Conservation (phyloP, 2,797 vertebrate genomes). For the Malacoraja senta region DNA sequence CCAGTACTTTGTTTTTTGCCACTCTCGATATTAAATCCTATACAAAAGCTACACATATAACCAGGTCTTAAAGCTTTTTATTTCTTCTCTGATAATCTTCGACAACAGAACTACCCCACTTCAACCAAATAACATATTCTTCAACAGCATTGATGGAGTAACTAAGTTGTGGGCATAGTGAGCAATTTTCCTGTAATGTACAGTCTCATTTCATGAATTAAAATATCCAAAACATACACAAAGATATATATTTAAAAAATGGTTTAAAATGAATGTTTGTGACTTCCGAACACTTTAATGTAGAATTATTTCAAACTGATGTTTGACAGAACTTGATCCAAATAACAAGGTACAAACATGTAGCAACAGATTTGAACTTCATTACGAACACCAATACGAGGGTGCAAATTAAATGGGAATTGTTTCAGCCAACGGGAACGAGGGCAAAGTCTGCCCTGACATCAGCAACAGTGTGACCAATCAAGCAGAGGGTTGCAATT, state of each 20-base stretch:
- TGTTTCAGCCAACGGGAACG: not conserved
- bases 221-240: not conserved
- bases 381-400: not conserved
- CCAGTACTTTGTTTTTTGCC: no score
- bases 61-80: not conserved
- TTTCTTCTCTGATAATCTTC: not conserved
- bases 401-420: not conserved
- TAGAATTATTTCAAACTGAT: not conserved
- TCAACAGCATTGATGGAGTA: not conserved
- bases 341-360: not conserved
- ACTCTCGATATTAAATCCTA: not conserved
- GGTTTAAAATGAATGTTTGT: not conserved
- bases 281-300: not conserved
- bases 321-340: not conserved
- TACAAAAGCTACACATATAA: no score
- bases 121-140: conserved; percentile 10
- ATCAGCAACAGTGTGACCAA: not conserved
- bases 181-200: not conserved
- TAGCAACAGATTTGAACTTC: not conserved
- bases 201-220: not conserved
- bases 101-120: not conserved
- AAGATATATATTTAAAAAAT: not conserved
- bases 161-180: not conserved
- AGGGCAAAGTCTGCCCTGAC: not conserved
- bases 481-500: not conserved